A percentile compares a stretch with the other conserved stretches of the same genome.
These are phyloP conservation scores for Manis crassicaudata DNA, from an alignment of 2,797 vertebrate genomes.

Conservation along the genomic window DNA sequence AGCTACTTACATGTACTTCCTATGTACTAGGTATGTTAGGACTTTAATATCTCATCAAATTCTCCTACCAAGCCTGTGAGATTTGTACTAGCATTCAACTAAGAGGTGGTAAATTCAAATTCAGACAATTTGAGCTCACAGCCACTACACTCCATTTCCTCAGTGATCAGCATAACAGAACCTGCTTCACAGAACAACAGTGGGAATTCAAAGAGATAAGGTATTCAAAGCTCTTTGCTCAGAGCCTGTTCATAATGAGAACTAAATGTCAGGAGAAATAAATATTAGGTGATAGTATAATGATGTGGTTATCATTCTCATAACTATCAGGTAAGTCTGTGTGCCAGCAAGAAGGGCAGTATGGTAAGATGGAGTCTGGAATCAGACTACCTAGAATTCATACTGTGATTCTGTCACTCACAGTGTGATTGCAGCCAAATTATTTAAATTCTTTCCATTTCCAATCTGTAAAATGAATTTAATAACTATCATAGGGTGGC, in stretches of 20 bases:
- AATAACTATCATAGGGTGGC: background rate
- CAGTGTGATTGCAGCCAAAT: background rate
- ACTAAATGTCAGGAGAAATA: background rate
- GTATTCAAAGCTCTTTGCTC: background rate
- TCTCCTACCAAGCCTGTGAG: background rate
- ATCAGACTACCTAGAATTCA: background rate
- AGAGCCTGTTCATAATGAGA: background rate
- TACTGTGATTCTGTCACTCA: background rate
- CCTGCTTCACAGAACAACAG: background rate
- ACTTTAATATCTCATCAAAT: background rate
- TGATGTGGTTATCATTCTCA: background rate
- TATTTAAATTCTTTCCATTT: background rate
- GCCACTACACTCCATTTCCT: background rate
- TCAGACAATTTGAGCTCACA: background rate
- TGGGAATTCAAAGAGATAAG: background rate
- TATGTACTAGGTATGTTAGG: fast-evolving
- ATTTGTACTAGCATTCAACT: background rate
- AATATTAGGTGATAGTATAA: background rate
- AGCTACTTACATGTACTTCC: background rate
- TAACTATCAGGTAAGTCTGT: background rate
- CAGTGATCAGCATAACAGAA: too few species aligned
- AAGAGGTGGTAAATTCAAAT: background rate
- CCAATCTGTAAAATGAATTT: background rate
- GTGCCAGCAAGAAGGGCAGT: background rate
- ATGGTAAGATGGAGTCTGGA: background rate